Evolutionary conservation across 2,888 invertebrate genomes (phyloP).

Genomic region (Lasioglossum morio): DNA sequence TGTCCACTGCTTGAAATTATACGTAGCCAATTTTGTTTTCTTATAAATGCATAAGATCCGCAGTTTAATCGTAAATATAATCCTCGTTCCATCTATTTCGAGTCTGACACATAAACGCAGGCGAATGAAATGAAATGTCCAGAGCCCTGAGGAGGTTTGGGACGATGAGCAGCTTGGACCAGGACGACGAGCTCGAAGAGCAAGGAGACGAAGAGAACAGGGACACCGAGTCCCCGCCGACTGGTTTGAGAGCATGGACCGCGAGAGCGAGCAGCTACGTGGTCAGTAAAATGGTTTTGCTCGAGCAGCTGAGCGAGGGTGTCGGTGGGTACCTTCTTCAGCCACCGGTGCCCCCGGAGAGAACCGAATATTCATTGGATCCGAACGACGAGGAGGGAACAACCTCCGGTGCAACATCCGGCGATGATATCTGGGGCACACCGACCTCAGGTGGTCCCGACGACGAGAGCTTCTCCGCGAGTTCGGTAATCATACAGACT

Average conservation of each 20-base stretch:
- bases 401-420: conserved; percentile 93
- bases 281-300: conserved; percentile 91
- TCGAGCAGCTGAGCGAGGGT: conserved; percentile 88
- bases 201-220: conserved; percentile 79
- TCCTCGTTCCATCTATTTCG: not conserved
- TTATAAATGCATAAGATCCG: too few species aligned
- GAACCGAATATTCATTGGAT: conserved; percentile 82
- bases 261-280: conserved; percentile 92
- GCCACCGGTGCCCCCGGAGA: conserved; percentile 81
- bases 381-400: conserved; percentile 90
- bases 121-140: not conserved
- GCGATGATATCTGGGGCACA: conserved; percentile 95
- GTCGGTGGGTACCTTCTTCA: conserved; percentile 82
- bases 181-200: conserved; percentile 82
- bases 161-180: conserved; percentile 84
- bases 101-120: not conserved
- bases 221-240: conserved; percentile 82
- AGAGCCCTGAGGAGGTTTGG: conserved; percentile 84
- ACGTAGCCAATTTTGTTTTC: too few species aligned
- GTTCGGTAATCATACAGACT: conserved; percentile 77
- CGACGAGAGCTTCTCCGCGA: conserved; percentile 87
- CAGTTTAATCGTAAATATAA: not conserved
- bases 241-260: conserved; percentile 90
- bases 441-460: conserved; percentile 94
- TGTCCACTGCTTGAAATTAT: too few species aligned